Conservation (phyloP, 2,888 invertebrate species). For the Spialia ferax region DNA sequence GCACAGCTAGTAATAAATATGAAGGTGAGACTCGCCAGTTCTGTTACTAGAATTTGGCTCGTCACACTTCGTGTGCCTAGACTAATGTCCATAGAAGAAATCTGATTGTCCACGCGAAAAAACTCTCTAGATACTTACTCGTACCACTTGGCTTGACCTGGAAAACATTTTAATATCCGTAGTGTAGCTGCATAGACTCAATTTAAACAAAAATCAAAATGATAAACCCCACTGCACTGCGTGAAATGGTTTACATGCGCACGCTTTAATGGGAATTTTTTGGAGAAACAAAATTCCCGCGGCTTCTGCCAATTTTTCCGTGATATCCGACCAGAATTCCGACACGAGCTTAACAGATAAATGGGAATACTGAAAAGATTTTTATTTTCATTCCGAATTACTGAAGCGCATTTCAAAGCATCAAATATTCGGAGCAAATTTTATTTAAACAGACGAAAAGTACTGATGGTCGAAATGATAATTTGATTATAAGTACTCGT, state of each 20-base stretch:
- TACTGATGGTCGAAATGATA: not conserved
- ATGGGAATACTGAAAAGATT: conserved; percentile 35
- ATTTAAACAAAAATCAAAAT: conserved; percentile 26
- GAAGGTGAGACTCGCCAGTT: too few relatives aligned
- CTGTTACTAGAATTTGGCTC: too few relatives aligned
- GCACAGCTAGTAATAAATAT: too few relatives aligned
- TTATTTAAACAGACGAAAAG: conserved; percentile 2
- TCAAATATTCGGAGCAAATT: conserved; percentile 23
- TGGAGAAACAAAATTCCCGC: conserved; percentile 29
- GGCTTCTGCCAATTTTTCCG: conserved; percentile 33
- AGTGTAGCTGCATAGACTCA: not conserved
- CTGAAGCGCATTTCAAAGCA: conserved; percentile 17
- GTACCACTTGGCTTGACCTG: not conserved
- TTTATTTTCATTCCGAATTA: conserved; percentile 30
- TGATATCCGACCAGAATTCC: conserved; percentile 31
- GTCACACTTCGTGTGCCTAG: too few relatives aligned
- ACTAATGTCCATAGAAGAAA: too few relatives aligned
- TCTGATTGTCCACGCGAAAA: not conserved
- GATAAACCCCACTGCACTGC: conserved; percentile 33
- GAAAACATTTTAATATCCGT: not conserved
- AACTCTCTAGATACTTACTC: not conserved
- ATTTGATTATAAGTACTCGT: not conserved
- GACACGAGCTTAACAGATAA: conserved; percentile 38
- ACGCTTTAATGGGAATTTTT: conserved; percentile 29
- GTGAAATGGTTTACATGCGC: conserved; percentile 35